Base-by-base conservation (phyloP, 23 tunicate genomes). In the Ciona savignyi region DNA sequence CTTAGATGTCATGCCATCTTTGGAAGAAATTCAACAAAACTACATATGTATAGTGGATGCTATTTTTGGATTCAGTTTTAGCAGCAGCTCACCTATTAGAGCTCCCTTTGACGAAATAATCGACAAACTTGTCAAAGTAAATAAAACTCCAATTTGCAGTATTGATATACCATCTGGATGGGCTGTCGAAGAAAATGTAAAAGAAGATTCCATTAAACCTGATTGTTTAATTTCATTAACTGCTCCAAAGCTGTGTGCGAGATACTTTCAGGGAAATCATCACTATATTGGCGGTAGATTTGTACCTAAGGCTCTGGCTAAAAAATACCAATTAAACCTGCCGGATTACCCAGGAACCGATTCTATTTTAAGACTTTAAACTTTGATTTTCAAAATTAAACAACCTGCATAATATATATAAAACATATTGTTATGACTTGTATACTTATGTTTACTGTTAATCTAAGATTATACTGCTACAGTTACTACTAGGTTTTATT, bases 131-230 rank as follows among this genome's bases (percentile, higher is more conserved):
- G 71, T 27, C 25, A 34, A 82, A 25, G 32, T 87, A 29, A 49
- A 77, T 29, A 65, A 91, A 49, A 83, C 89, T 0, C 95, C 99
- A 25, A 87, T 94, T 32, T 82, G 81, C 27, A 86, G 95, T 51
- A 72, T 94, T 74, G 99, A 94, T 66, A 74, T 86, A 32, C 99
- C 99, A 25, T 94, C 99, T 56, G 99, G 99, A 0, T 94, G 99
- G 99, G 90, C 87, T 87, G 99, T 94, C 21, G 95, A 94, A 63
- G 64, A 66, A 0, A 95, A 94, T 6, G 83, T 77, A 35, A 22
- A 72, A 4, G 74, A 74, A 1, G 69, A 77, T 20, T 42, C 30
- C 24, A 31, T 93, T 25, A 76, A 86, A 60, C 93, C 98, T 32
- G 88, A 93, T 63, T 73, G 75, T 73, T 72, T 93, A 3, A 78